Percentiles rank a stretch among this genome's conserved stretches.
Conservation (phyloP, 2,113 vertebrate genomes). For the Eira barbara region DNA sequence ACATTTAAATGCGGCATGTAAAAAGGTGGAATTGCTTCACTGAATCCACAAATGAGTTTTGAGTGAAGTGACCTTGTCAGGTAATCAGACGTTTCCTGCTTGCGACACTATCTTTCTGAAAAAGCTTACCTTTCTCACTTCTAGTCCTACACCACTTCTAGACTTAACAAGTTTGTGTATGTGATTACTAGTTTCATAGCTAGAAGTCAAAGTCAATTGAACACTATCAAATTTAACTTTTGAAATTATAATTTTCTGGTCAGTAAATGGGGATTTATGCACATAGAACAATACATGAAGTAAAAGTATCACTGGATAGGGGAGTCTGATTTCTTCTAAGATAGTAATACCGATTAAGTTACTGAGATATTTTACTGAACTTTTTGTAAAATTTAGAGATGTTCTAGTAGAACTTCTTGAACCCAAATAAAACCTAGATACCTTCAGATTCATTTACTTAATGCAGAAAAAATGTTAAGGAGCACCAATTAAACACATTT, state of each 20-base stretch:
- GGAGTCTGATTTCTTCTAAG: not conserved
- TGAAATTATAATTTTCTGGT: not conserved
- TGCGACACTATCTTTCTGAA: not conserved
- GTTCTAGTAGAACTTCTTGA: not conserved
- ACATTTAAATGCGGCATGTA: conserved; percentile 11
- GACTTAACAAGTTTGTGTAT: not conserved
- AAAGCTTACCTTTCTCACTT: not conserved
- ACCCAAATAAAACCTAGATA: not conserved
- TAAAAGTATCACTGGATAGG: not conserved
- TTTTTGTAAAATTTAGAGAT: not conserved
- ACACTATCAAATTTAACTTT: not conserved
- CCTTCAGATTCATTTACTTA: conserved; percentile 1
- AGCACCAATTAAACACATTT: not conserved
- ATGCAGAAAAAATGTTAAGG: not conserved
- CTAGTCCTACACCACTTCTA: not conserved
- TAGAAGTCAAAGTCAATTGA: not conserved
- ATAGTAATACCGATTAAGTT: not conserved
- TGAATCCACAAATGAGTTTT: conserved; percentile 35
- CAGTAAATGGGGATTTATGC: not conserved
- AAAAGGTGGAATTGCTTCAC: conserved; percentile 21
- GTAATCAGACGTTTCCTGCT: conserved; percentile 23
- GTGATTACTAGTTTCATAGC: not conserved
- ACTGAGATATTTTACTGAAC: not conserved
- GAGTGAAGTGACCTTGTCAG: conserved; percentile 1
- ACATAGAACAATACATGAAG: not conserved